These are phyloP conservation scores for Deilephila elpenor DNA, from an alignment of 2,888 invertebrate species.

Conservation along the genomic window DNA sequence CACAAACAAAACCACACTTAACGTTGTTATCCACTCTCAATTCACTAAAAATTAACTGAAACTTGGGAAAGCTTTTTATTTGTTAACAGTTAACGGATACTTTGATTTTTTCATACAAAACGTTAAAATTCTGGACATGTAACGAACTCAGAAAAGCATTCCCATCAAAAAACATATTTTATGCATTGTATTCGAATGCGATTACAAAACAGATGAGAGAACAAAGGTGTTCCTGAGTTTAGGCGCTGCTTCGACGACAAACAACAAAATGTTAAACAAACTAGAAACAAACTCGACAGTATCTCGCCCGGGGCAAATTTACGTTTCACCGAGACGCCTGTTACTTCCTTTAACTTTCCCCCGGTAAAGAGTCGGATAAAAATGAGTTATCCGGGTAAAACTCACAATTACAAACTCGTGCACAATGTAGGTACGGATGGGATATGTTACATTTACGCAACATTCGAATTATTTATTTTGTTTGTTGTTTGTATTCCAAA, in stretches of 20 bases:
- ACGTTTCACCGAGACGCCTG: conserved; percentile 35
- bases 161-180: conserved; percentile 8
- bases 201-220: conserved; percentile 2
- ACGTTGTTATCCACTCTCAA: too few relatives aligned
- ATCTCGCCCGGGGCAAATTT: conserved; percentile 40
- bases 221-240: conserved; percentile 3
- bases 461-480: neutral
- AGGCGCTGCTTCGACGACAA: neutral
- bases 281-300: conserved; percentile 41
- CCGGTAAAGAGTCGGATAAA: conserved; percentile 13
- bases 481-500: neutral
- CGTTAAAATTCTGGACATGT: neutral
- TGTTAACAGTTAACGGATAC: too few relatives aligned
- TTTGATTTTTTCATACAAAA: too few relatives aligned
- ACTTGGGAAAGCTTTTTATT: too few relatives aligned
- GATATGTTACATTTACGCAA: neutral
- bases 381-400: conserved; percentile 12
- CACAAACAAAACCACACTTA: too few relatives aligned
- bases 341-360: conserved; percentile 30
- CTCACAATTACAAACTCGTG: neutral
- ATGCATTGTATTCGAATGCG: conserved; percentile 7
- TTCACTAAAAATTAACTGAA: too few relatives aligned
- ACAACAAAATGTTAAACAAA: conserved; percentile 41
- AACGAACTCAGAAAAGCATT: neutral
- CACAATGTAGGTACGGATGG: neutral